phyloP scores from a whole-genome alignment of 1,140 invertebrate genomes.

The Potamilus streckersoni region DNA sequence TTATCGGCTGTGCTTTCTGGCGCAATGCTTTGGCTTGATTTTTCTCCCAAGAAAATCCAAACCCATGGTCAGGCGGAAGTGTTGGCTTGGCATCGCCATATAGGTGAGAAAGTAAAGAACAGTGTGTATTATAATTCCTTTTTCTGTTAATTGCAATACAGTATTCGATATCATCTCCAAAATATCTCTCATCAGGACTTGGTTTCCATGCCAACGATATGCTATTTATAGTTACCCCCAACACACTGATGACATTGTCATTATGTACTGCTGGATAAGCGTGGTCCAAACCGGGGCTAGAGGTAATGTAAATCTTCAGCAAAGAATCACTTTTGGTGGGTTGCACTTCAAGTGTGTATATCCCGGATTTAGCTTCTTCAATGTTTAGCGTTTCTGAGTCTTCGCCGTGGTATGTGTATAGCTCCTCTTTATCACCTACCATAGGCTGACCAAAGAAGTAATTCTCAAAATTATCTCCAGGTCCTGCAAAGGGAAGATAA shows the following conservation, averaged over 20 bases:
- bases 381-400: slow-evolving; percentile 24
- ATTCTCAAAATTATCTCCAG: slow-evolving; percentile 26
- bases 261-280: slow-evolving; percentile 15
- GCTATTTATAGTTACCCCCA: slow-evolving; percentile 13
- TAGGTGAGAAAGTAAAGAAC: slow-evolving; percentile 46
- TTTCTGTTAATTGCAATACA: slow-evolving; percentile 55
- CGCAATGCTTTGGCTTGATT: slow-evolving; percentile 23
- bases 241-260: slow-evolving; percentile 17
- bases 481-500: slow-evolving; percentile 26
- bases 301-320: slow-evolving; percentile 19
- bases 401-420: slow-evolving; percentile 23
- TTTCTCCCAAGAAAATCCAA: slow-evolving; percentile 56
- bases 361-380: slow-evolving; percentile 9
- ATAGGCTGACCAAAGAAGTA: slow-evolving; percentile 23
- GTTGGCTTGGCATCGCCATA: slow-evolving; percentile 44
- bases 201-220: slow-evolving; percentile 22
- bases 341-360: slow-evolving; percentile 27
- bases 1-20: slow-evolving; percentile 36
- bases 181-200: slow-evolving; percentile 27
- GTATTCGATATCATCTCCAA: slow-evolving; percentile 49
- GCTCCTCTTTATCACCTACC: slow-evolving; percentile 19
- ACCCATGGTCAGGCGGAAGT: slow-evolving; percentile 39
- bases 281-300: slow-evolving; percentile 15
- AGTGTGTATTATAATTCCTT: slow-evolving; percentile 53
- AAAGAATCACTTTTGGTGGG: slow-evolving; percentile 24